Evolutionary conservation across 2,888 invertebrate genomes (phyloP).

Genomic region (Cataglyphis altisquamis): DNA sequence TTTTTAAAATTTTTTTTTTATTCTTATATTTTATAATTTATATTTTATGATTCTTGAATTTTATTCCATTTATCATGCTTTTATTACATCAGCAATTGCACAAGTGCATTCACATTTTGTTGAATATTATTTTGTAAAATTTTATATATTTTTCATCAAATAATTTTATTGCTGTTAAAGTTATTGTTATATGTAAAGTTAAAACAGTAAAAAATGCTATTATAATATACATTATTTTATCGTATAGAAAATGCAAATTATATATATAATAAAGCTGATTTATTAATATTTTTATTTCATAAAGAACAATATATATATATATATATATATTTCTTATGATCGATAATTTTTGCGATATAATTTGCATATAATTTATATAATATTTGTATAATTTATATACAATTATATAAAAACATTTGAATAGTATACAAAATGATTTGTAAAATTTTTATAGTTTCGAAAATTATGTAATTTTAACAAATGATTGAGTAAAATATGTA

Average conservation of each 20-base stretch:
- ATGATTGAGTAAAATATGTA: neutral
- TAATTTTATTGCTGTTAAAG: constrained; percentile 13
- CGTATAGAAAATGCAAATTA: neutral
- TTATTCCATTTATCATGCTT: neutral
- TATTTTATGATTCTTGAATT: neutral
- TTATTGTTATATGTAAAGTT: constrained; percentile 18
- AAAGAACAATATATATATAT: neutral
- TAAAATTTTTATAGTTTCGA: neutral
- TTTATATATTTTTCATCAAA: neutral
- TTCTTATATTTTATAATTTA: neutral
- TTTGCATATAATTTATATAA: neutral
- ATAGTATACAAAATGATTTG: neutral
- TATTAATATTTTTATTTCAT: constrained; percentile 9
- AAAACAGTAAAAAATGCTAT: constrained; percentile 21
- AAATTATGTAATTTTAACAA: constrained; percentile 2
- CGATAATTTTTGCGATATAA: neutral
- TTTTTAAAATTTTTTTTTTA: neutral
- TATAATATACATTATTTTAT: constrained; percentile 25
- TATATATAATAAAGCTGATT: neutral
- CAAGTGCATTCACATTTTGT: neutral
- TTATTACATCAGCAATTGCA: constrained; percentile 6
- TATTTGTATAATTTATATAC: neutral
- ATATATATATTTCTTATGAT: neutral
- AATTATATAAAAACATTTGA: neutral
- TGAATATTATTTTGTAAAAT: neutral